These are phyloP conservation scores for Acyrthosiphon pisum DNA, from an alignment of 1,140 invertebrate species.

Conservation along the genomic window DNA sequence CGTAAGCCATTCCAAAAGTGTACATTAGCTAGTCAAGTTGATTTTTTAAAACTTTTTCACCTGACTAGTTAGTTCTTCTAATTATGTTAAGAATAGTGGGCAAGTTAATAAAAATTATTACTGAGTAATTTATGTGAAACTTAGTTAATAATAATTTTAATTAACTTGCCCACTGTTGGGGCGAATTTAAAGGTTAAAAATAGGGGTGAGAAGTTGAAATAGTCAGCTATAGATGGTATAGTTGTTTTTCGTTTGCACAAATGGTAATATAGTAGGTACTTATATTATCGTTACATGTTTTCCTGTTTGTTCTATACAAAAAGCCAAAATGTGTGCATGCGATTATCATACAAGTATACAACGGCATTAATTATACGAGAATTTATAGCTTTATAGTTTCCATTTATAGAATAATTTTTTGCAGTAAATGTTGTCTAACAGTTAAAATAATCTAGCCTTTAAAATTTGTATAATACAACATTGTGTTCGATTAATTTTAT, in stretches of 20 bases:
- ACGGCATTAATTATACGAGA: background rate
- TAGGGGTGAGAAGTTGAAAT: background rate
- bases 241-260: too few relatives aligned
- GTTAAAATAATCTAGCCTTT: background rate
- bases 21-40: too few relatives aligned
- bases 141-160: background rate
- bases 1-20: background rate
- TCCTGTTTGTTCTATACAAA: background rate
- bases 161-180: background rate
- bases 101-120: too few relatives aligned
- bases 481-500: background rate
- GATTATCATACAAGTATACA: background rate
- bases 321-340: background rate
- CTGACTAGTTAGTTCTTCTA: too few relatives aligned
- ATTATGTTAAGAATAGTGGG: too few relatives aligned
- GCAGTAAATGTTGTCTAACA: background rate
- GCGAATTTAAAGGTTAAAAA: background rate
- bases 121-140: background rate
- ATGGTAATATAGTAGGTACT: too few relatives aligned
- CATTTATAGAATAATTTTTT: background rate
- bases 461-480: background rate
- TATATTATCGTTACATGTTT: too few relatives aligned
- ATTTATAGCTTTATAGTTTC: background rate
- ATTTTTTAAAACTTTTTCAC: too few relatives aligned
- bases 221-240: background rate